A percentile compares a stretch with the other conserved stretches of the same genome.
Evolutionary conservation across 2,888 invertebrate species (phyloP).

Genomic region (Dasypolia templi): DNA sequence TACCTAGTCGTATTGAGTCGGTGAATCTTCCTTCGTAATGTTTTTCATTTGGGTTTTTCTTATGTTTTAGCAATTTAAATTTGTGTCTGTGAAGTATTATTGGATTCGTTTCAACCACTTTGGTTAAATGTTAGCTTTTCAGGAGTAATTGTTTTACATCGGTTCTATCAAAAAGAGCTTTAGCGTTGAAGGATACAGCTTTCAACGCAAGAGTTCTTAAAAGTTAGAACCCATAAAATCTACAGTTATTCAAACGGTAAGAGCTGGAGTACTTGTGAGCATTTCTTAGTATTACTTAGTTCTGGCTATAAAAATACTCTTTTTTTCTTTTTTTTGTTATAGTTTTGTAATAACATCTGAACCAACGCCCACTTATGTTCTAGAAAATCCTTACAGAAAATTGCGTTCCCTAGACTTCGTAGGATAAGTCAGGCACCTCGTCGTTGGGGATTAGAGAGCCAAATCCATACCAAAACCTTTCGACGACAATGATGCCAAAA

Average conservation of each 20-base stretch:
- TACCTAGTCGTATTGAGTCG: conserved; percentile 55
- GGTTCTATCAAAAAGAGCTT: conserved; percentile 11
- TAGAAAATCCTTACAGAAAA: not conserved
- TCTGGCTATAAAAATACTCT: not conserved
- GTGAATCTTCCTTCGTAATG: conserved; percentile 54
- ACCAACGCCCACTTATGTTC: not conserved
- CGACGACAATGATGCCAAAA: not conserved
- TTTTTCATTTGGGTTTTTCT: conserved; percentile 58
- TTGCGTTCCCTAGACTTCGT: not conserved
- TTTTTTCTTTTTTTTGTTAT: not conserved
- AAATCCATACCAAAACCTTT: conserved; percentile 5
- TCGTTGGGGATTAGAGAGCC: not conserved
- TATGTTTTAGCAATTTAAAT: conserved; percentile 60
- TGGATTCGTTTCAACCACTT: conserved; percentile 37
- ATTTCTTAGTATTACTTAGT: not conserved
- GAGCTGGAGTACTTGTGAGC: conserved; percentile 3
- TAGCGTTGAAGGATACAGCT: conserved; percentile 1
- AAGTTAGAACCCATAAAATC: conserved; percentile 14
- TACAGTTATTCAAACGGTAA: conserved; percentile 14
- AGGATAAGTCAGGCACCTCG: not conserved
- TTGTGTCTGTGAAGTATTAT: conserved; percentile 19
- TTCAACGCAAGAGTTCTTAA: not conserved
- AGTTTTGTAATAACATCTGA: not conserved
- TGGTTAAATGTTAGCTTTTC: conserved; percentile 20
- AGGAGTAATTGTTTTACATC: conserved; percentile 25